These are phyloP conservation scores for Drepanosiphum platanoidis DNA, from an alignment of 2,888 invertebrate species.

Conservation along the genomic window DNA sequence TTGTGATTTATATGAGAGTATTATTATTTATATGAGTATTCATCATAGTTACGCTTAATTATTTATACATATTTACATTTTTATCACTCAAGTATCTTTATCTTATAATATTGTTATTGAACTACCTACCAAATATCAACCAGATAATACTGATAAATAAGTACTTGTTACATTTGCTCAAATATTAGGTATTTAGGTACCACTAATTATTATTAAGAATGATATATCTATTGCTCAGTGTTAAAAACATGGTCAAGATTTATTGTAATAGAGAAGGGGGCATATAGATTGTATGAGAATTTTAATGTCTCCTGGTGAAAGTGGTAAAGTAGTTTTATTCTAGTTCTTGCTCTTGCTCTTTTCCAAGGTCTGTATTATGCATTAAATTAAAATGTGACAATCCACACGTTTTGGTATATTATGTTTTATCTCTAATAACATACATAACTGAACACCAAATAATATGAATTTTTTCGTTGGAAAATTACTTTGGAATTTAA, in stretches of 20 bases:
- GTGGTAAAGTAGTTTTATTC: constrained; percentile 38
- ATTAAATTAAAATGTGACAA: constrained; percentile 19
- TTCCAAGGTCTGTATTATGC: constrained; percentile 48
- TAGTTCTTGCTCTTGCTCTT: constrained; percentile 55
- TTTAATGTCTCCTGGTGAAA: constrained; percentile 44
- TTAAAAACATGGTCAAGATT: neutral
- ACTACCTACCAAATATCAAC: neutral
- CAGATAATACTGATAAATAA: constrained; percentile 1
- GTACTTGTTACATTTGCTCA: neutral
- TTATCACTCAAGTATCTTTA: constrained; percentile 22
- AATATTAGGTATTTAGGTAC: neutral
- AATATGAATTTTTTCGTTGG: neutral
- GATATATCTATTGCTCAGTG: neutral
- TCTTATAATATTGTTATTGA: neutral
- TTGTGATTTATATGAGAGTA: no score
- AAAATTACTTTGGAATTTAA: neutral
- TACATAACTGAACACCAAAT: neutral
- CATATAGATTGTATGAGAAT: neutral
- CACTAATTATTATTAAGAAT: neutral
- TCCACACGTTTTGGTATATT: neutral
- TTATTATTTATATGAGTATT: no score
- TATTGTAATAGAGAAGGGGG: constrained; percentile 28
- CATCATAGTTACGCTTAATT: neutral
- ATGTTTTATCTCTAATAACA: neutral
- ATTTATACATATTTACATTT: constrained; percentile 15